Evolutionary conservation across 2,797 vertebrate species (phyloP), one percentile per base, ranked within the genome.

Genomic region (Pipistrellus pygmaeus): DNA sequence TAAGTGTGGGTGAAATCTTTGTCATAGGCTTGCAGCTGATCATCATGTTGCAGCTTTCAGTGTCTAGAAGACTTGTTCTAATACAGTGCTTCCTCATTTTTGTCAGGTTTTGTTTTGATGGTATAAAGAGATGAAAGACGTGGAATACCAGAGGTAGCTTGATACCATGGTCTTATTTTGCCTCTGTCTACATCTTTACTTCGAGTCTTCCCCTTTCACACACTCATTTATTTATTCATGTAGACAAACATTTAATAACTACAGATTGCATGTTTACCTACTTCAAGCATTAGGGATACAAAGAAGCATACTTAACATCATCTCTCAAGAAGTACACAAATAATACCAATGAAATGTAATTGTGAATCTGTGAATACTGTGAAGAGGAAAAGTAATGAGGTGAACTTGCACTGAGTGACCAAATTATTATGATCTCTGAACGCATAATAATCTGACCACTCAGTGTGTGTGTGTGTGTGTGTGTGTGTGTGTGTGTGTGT

Each of bases 281-380:
- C 38, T 9, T 30, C 81, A 92, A 90, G 35, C 53, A 75, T 48
- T 77, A 20, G 38, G 51, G 18, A 77, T 93, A 85, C 90, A 86
- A 32, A 12, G 86, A 96, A 93, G 89, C 48, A 87, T 57, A 77
- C 55, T 66, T 78, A 55, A 73, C 85, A 51, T 80, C 57, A 83
- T 66, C 27, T 78, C 18, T 85, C 41, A 91, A 84, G 38, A 94
- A 78, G 57, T 15, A 69, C 77, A 83, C 27, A 89, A 94, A 60
- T 75, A 80, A 93, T 72, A 48, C 4, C 53, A 88, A 89, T 41
- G 92, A 76, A 60, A 71, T 6, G 18, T 68, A 87, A 85, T 35
- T 76, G 35, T 80, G 64, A 94, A 66, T 83, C 77, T 91, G 46
- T 87, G 62, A 85, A 53, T 57, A 53, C 55, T 77, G 32, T n/a